Evolutionary conservation across 2,113 vertebrate genomes (phyloP).

Genomic region (Holacanthus passer): DNA sequence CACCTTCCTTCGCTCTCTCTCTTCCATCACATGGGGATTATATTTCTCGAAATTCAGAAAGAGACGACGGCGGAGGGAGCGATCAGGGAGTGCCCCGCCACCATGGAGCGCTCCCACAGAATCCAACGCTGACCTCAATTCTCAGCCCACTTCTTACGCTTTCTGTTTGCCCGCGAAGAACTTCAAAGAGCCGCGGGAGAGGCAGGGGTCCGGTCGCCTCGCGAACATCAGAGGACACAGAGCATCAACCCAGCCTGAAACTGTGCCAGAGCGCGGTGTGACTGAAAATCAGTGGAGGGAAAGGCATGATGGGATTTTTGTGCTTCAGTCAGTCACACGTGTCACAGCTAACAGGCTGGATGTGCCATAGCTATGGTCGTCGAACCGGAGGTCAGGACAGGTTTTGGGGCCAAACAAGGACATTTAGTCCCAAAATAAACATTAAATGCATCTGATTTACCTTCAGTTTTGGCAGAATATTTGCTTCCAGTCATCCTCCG

Average conservation of each 20-base stretch:
- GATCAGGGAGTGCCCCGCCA: constrained; percentile 21
- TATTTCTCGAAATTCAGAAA: constrained; percentile 59
- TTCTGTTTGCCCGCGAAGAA: constrained; percentile 32
- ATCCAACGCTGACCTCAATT: constrained; percentile 70
- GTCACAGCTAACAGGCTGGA: constrained; percentile 38
- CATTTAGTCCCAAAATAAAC: background rate
- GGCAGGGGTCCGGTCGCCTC: constrained; percentile 37
- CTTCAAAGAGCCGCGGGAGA: constrained; percentile 66
- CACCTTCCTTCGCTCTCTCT: constrained; percentile 3
- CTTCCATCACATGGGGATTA: constrained; percentile 38
- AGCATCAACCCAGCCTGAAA: constrained; percentile 37
- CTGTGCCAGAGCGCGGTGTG: background rate
- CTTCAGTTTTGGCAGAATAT: background rate
- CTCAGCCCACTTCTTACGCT: constrained; percentile 30
- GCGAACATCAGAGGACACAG: constrained; percentile 60
- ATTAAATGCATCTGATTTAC: background rate
- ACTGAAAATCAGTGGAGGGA: constrained; percentile 28
- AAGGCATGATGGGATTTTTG: constrained; percentile 61
- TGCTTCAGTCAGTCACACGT: constrained; percentile 20
- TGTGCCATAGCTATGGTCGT: background rate
- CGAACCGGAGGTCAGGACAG: constrained; percentile 3
- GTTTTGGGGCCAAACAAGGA: background rate
- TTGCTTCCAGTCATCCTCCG: background rate
- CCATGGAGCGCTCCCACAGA: constrained; percentile 13
- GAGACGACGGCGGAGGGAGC: constrained; percentile 11